phyloP scores from a whole-genome alignment of 2,113 vertebrate genomes.

The Lates calcarifer region DNA sequence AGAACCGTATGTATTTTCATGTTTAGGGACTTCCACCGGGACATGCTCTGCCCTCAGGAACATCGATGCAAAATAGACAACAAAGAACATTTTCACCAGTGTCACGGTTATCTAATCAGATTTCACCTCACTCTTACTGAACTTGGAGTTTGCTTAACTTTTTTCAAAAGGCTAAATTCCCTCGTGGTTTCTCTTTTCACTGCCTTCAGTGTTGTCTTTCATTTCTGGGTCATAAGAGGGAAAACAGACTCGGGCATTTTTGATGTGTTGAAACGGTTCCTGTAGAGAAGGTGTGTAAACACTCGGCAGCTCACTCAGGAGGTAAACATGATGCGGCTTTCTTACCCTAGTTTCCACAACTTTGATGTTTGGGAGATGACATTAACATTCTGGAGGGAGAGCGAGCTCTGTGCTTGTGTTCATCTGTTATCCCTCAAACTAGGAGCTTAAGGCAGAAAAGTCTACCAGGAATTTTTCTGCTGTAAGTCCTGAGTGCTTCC shows the following conservation, averaged over 20 bases:
- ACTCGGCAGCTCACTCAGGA: slow-evolving; percentile 58
- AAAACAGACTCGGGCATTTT: slow-evolving; percentile 69
- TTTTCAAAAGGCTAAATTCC: slow-evolving; percentile 63
- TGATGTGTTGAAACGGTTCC: slow-evolving; percentile 70
- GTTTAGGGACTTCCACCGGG: slow-evolving; percentile 27
- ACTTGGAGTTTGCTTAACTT: slow-evolving; percentile 72
- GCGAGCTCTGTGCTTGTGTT: slow-evolving; percentile 12
- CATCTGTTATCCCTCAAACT: slow-evolving; percentile 55
- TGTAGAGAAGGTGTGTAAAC: slow-evolving; percentile 71
- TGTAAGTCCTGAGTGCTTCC: not conserved
- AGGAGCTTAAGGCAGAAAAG: slow-evolving; percentile 13
- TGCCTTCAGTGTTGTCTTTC: slow-evolving; percentile 57
- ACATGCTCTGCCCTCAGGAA: slow-evolving; percentile 5
- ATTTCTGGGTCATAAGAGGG: slow-evolving; percentile 74
- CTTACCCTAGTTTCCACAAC: slow-evolving; percentile 66
- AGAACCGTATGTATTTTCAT: not conserved
- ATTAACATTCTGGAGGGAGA: slow-evolving; percentile 61
- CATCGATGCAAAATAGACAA: slow-evolving; percentile 1
- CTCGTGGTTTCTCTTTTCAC: slow-evolving; percentile 44
- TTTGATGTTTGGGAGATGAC: slow-evolving; percentile 72
- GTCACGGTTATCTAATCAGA: slow-evolving; percentile 55
- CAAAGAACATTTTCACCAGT: slow-evolving; percentile 24
- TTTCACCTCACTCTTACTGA: slow-evolving; percentile 56
- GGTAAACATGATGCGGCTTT: slow-evolving; percentile 68
- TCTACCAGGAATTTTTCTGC: slow-evolving; percentile 12